A percentile compares a stretch with the other conserved stretches of the same genome.
phyloP scores from a whole-genome alignment of 1,140 invertebrate genomes.

The Hyposmocoma kahamanoa region DNA sequence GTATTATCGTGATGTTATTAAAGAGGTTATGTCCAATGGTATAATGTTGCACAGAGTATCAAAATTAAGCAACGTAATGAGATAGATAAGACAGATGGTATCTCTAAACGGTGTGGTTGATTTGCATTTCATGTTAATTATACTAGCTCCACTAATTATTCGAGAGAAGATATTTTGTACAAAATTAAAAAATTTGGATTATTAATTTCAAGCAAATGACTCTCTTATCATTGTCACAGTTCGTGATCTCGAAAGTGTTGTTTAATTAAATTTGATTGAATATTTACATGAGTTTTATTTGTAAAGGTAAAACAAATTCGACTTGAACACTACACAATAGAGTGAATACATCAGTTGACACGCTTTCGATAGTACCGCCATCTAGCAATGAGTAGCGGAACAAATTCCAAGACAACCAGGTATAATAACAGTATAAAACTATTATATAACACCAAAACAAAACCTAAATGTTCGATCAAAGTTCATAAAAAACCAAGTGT shows the following conservation, averaged over 20 bases:
- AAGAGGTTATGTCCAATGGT: constrained; percentile 43
- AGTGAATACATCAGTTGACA: no score
- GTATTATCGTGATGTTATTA: constrained; percentile 60
- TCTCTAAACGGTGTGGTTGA: constrained; percentile 48
- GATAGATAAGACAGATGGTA: no score
- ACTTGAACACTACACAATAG: background rate
- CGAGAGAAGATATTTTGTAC: constrained; percentile 69
- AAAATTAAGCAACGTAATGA: no score
- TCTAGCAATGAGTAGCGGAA: background rate
- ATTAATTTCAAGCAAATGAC: constrained; percentile 46
- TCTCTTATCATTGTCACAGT: constrained; percentile 52
- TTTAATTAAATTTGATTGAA: constrained; percentile 66
- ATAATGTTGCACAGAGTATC: no score
- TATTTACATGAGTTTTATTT: constrained; percentile 31
- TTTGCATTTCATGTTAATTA: constrained; percentile 57
- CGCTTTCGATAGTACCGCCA: background rate
- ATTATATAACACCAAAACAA: no score
- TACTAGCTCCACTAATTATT: constrained; percentile 50
- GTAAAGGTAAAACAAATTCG: background rate
- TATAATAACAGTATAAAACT: no score
- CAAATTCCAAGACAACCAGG: no score
- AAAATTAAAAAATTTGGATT: constrained; percentile 65
- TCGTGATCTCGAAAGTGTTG: constrained; percentile 68
- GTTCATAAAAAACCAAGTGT: background rate
- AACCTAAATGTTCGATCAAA: no score